Evolutionary conservation across 2,888 invertebrate species (phyloP).

Genomic region (Idaea dimidiata): DNA sequence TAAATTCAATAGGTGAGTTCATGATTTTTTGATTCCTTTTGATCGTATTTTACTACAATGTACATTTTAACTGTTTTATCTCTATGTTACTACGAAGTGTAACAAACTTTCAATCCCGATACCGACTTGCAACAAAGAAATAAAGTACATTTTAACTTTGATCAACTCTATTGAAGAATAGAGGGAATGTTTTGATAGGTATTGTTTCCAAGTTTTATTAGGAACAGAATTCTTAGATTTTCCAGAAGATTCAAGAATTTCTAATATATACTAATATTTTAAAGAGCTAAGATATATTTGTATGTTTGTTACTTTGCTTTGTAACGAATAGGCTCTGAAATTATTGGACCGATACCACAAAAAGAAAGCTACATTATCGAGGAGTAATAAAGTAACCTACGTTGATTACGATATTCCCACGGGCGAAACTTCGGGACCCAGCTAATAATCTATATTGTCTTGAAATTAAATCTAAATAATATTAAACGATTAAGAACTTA

Average conservation of each 20-base stretch:
- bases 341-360: neutral
- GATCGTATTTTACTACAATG: neutral
- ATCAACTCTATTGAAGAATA: neutral
- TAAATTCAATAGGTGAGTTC: no score
- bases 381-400: neutral
- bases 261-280: neutral
- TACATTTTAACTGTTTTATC: neutral
- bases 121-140: neutral
- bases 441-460: neutral
- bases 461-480: no score
- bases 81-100: neutral
- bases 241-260: no score
- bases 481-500: no score
- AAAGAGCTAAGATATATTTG: neutral
- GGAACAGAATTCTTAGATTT: neutral
- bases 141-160: constrained; percentile 1
- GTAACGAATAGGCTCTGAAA: neutral
- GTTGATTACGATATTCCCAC: neutral
- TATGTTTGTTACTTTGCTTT: no score
- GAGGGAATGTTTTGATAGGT: neutral
- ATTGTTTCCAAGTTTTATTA: neutral
- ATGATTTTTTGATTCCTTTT: no score
- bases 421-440: neutral
- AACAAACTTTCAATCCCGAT: constrained; percentile 1
- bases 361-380: neutral